Evolutionary conservation across 2,797 vertebrate genomes (phyloP).

Genomic region (Melanotaenia boesemani): DNA sequence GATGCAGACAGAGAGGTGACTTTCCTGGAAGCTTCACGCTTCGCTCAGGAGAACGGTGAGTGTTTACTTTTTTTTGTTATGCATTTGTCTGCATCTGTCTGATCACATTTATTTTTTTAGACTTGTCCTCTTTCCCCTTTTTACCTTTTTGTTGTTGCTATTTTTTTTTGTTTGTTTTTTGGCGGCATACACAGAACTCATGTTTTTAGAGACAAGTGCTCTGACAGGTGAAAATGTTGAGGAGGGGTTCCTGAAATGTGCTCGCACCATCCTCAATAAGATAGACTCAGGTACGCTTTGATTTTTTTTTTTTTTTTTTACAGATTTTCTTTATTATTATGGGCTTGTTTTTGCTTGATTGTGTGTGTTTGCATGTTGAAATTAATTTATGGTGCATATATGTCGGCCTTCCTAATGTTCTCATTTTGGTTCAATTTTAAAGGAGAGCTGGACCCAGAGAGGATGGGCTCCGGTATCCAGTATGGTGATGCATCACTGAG

Average conservation of each 20-base stretch:
- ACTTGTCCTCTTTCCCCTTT: neutral
- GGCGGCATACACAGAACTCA: constrained; percentile 82
- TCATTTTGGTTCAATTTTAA: constrained; percentile 1
- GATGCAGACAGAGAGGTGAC: constrained; percentile 94
- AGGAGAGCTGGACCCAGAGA: constrained; percentile 94
- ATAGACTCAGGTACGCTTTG: constrained; percentile 89
- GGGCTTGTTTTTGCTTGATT: neutral
- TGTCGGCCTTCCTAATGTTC: neutral
- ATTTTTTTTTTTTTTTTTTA: constrained; percentile 5
- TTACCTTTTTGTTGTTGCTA: neutral
- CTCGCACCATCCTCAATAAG: constrained; percentile 93
- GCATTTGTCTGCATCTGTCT: neutral
- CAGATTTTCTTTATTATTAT: constrained; percentile 12
- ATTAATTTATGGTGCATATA: too few relatives aligned
- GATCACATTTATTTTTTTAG: neutral
- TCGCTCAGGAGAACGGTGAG: constrained; percentile 95
- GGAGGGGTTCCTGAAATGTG: constrained; percentile 94
- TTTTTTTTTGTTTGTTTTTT: too few relatives aligned
- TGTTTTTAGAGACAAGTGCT: constrained; percentile 95
- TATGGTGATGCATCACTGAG: constrained; percentile 91
- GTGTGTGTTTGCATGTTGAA: constrained; percentile 1
- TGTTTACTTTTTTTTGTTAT: neutral
- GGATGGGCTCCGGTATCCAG: constrained; percentile 96
- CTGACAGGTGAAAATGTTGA: constrained; percentile 95
- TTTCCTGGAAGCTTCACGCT: constrained; percentile 93